Evolutionary conservation across 2,888 invertebrate species (phyloP).

Genomic region (Nymphalis polychloros): DNA sequence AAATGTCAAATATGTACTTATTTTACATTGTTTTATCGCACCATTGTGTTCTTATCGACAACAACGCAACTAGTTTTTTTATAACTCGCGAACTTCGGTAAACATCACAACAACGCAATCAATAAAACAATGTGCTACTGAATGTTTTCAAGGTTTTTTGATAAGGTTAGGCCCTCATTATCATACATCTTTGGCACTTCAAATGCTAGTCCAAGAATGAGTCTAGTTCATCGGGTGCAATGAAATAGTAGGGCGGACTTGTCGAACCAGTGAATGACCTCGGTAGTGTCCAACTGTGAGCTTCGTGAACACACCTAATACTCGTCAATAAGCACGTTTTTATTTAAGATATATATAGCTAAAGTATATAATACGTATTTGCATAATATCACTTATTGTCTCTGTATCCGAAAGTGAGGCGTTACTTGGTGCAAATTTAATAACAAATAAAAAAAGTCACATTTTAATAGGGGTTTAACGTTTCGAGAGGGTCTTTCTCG

Average conservation of each 20-base stretch:
- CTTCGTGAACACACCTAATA: slow-evolving; percentile 53
- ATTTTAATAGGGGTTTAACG: slow-evolving; percentile 58
- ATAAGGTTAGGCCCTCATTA: slow-evolving; percentile 38
- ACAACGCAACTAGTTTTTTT: slow-evolving; percentile 56
- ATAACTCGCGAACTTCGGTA: slow-evolving; percentile 42
- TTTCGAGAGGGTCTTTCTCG: slow-evolving; percentile 51
- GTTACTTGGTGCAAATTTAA: slow-evolving; percentile 22
- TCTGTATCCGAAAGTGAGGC: slow-evolving; percentile 20
- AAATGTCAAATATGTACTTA: slow-evolving; percentile 26
- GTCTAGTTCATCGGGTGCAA: slow-evolving; percentile 52
- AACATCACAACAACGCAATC: slow-evolving; percentile 45
- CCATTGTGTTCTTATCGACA: slow-evolving; percentile 58
- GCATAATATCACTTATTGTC: slow-evolving; percentile 36
- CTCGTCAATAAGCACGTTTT: slow-evolving; percentile 52
- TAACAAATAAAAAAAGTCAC: slow-evolving; percentile 48
- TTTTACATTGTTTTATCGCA: slow-evolving; percentile 61
- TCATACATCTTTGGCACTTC: slow-evolving; percentile 43
- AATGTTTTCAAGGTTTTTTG: slow-evolving; percentile 32
- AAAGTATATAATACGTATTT: slow-evolving; percentile 20
- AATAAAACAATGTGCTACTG: slow-evolving; percentile 41
- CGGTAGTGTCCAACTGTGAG: slow-evolving; percentile 63
- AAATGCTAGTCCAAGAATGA: slow-evolving; percentile 35
- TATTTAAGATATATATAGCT: slow-evolving; percentile 39
- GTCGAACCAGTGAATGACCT: slow-evolving; percentile 77
- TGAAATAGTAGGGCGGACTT: slow-evolving; percentile 58